Evolutionary conservation across 2,888 invertebrate genomes (phyloP).

Genomic region (Parnassius mnemosyne): DNA sequence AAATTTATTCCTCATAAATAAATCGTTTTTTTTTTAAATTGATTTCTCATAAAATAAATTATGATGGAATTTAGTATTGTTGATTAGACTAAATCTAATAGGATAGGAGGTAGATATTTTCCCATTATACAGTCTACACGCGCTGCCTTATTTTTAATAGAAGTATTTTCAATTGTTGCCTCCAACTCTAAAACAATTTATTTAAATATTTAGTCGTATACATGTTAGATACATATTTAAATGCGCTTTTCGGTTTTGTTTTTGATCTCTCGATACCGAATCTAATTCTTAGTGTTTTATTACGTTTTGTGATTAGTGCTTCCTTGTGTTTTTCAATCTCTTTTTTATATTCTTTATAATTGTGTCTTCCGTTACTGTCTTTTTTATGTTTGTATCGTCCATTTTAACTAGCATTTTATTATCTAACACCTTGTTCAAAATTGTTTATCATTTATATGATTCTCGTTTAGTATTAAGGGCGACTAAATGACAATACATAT

Average conservation of each 20-base stretch:
- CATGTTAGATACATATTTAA: too few relatives aligned
- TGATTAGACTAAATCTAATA: too few relatives aligned
- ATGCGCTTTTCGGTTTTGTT: conserved; percentile 25
- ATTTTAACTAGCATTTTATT: conserved; percentile 11
- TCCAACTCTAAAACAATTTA: too few relatives aligned
- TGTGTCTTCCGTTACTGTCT: conserved; percentile 9
- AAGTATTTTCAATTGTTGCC: too few relatives aligned
- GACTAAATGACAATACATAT: conserved; percentile 80
- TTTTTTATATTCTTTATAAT: conserved; percentile 20
- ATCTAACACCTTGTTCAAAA: conserved; percentile 4
- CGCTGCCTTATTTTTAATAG: too few relatives aligned
- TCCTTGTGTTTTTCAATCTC: conserved; percentile 31
- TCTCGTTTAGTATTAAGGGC: conserved; percentile 79
- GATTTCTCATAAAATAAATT: too few relatives aligned
- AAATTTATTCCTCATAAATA: conserved; percentile 1
- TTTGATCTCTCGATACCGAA: conserved; percentile 43
- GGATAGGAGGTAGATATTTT: too few relatives aligned
- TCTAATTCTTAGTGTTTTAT: conserved; percentile 38
- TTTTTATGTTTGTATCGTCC: conserved; percentile 11
- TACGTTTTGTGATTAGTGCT: conserved; percentile 46
- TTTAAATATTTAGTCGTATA: too few relatives aligned
- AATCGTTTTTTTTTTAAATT: background rate
- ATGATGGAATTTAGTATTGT: too few relatives aligned
- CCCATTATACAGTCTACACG: too few relatives aligned
- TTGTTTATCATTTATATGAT: conserved; percentile 58